Percentiles rank a stretch among this genome's conserved stretches.
phyloP scores from a whole-genome alignment of 2,888 invertebrate genomes.

The Temnothorax ravouxi region DNA sequence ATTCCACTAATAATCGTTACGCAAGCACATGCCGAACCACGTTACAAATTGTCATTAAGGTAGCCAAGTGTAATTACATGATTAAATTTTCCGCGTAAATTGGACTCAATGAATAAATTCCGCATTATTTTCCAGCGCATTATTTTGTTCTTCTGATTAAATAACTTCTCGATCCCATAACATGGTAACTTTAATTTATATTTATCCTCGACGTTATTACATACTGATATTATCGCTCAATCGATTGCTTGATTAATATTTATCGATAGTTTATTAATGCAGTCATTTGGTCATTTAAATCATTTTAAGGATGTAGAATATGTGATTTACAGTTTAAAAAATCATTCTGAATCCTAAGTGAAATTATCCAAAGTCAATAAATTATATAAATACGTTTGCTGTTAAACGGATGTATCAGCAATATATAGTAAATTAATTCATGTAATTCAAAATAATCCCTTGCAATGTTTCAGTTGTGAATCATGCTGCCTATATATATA shows the following conservation, averaged over 20 bases:
- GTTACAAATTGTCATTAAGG: slow-evolving; percentile 46
- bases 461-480: background rate
- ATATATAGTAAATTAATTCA: background rate
- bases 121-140: slow-evolving; percentile 1
- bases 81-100: slow-evolving; percentile 50
- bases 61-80: slow-evolving; percentile 39
- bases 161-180: slow-evolving; percentile 33
- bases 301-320: background rate
- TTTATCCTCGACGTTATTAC: slow-evolving; percentile 5
- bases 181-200: slow-evolving; percentile 13
- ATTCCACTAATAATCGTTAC: slow-evolving; percentile 52
- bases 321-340: background rate
- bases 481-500: background rate
- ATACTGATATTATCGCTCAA: background rate
- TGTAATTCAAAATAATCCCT: background rate
- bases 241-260: slow-evolving; percentile 21
- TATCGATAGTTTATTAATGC: background rate
- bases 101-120: slow-evolving; percentile 40
- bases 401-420: background rate
- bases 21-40: slow-evolving; percentile 44
- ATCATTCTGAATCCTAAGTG: background rate
- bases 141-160: slow-evolving; percentile 38
- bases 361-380: background rate
- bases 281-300: background rate
- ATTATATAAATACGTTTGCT: background rate